Base-by-base conservation (phyloP, 35 echinoderm and acorn worm species). In the Lytechinus pictus region DNA sequence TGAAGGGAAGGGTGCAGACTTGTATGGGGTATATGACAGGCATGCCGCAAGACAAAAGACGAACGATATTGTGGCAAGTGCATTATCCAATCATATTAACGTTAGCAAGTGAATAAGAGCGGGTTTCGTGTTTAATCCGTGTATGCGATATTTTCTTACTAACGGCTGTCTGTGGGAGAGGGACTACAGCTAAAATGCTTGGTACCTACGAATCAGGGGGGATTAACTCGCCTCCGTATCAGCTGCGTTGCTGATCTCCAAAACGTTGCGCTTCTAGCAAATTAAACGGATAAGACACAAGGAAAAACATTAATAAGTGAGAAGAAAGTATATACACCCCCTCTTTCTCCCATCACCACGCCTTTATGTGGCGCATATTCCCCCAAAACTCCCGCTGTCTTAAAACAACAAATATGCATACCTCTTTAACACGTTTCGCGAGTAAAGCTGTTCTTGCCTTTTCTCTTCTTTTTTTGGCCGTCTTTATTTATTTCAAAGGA, bases 351-450 rank as follows among this genome's bases (percentile, higher is more conserved):
- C 88, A 90, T 90, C 88, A 52, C 28, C 88, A 44, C 88, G 88
- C 88, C 88, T 90, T 90, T 44, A 28, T 90, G 66, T 6, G 66
- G 4, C 24, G 88, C 14, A 90, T 52, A 33, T 11, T n/a, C 52
- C 28, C 88, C 88, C 4, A 52, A 90, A 52, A 52, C 52, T 28
- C 88, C 88, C 88, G 10, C 88, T 79, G 66, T 51, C 88, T 90
- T 51, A 90, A 90, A 90, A 52, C 88, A 90, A 90, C 88, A 90
- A 44, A 52, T 9, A 44, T 27, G 52, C 88, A 90, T 54, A 90
- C 88, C 88, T 90, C 28, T 90, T 54, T 54, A 44, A 90, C 52
- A 54, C 88, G 88, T 79, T 79, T 3, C 66, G 66, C 66, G 66
- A 79, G 66, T 79, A 79, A 79, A 79, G 66, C 66, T 79, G 66